A percentile compares a stretch with the other conserved stretches of the same genome.
Conservation (phyloP, 35 echinoderm and acorn worm species). For the Diadema setosum region DNA sequence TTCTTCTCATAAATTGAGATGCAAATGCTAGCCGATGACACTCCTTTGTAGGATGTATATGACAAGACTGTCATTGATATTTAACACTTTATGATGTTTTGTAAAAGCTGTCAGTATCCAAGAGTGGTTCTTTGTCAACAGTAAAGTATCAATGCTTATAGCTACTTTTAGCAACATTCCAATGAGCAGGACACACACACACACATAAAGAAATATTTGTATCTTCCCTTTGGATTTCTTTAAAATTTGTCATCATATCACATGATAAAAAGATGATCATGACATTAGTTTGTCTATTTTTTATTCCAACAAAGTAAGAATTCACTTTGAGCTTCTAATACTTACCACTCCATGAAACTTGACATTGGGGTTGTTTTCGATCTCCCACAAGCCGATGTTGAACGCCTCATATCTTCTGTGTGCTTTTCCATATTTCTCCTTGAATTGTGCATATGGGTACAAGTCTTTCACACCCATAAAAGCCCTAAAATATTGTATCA, state of each 20-base stretch:
- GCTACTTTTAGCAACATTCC: no score
- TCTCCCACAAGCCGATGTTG: slow-evolving; percentile 87
- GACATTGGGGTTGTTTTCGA: slow-evolving; percentile 78
- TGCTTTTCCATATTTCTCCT: slow-evolving; percentile 79
- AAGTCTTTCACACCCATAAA: slow-evolving; percentile 83
- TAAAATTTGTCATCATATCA: neutral
- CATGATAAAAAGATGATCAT: neutral
- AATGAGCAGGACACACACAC: no score
- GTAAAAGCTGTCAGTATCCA: no score
- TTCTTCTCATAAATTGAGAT: no score
- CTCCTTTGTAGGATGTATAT: no score
- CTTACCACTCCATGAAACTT: slow-evolving; percentile 70
- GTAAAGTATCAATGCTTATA: no score
- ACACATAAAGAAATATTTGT: neutral
- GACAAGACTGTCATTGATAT: no score
- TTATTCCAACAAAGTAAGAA: no score
- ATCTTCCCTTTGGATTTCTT: neutral
- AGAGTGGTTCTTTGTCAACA: no score
- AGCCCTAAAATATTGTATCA: slow-evolving; percentile 71
- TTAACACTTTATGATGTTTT: no score
- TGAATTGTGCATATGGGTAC: slow-evolving; percentile 77
- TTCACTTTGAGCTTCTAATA: no score
- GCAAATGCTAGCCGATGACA: no score
- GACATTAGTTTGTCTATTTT: neutral
- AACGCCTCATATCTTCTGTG: slow-evolving; percentile 81